Percentiles rank a stretch among this genome's conserved stretches.
phyloP scores from a whole-genome alignment of 2,113 vertebrate species.

The Hystrix cristata region DNA sequence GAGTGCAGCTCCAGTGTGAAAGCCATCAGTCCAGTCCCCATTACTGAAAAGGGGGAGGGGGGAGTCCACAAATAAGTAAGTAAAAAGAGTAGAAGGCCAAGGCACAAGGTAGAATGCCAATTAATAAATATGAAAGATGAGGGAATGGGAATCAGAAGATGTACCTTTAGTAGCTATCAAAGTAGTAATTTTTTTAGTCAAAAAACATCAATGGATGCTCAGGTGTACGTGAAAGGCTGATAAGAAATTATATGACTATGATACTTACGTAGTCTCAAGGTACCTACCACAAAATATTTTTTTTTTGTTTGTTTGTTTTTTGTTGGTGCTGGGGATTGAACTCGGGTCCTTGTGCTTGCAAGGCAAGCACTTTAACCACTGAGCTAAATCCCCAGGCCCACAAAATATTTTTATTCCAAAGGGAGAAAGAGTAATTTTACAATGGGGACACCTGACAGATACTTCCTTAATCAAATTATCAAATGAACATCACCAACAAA shows the following conservation, averaged over 20 bases:
- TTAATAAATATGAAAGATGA: not conserved
- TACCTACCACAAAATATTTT: not conserved
- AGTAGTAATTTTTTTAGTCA: not conserved
- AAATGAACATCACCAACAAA: not conserved
- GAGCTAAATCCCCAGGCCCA: not conserved
- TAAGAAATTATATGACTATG: not conserved
- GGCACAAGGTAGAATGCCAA: not conserved
- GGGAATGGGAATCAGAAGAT: not conserved
- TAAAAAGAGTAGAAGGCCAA: too few relatives aligned
- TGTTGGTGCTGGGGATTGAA: too few relatives aligned
- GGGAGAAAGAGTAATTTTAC: not conserved
- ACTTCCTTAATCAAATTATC: not conserved
- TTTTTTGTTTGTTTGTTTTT: too few relatives aligned
- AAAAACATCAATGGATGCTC: not conserved
- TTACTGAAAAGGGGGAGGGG: not conserved
- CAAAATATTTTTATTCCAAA: conserved; percentile 23
- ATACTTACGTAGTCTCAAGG: not conserved
- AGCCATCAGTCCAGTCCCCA: not conserved
- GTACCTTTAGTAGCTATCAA: not conserved
- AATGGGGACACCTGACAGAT: not conserved
- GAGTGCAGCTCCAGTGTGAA: not conserved
- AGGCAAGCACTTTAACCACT: too few relatives aligned
- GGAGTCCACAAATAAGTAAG: not conserved
- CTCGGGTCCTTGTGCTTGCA: too few relatives aligned
- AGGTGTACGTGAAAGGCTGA: not conserved